Evolutionary conservation across 2,888 invertebrate species (phyloP).

Genomic region (Geophilus truncorum): DNA sequence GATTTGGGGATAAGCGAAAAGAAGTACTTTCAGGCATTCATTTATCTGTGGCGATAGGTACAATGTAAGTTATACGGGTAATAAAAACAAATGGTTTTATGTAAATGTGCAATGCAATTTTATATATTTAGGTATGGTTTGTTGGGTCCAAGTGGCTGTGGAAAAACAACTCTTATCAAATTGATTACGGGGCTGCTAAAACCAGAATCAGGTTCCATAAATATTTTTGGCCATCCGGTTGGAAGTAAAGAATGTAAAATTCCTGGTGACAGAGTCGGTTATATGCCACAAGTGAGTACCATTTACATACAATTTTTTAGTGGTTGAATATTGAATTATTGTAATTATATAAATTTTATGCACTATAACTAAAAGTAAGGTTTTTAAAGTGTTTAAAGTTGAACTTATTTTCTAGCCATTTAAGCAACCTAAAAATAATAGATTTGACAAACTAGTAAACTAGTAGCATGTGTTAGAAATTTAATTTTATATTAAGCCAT

Average conservation of each 20-base stretch:
- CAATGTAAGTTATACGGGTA: constrained; percentile 96
- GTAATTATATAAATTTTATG: too few relatives aligned
- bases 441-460: too few relatives aligned
- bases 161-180: constrained; percentile 89
- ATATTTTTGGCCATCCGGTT: constrained; percentile 83
- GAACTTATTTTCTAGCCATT: too few relatives aligned
- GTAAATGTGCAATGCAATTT: neutral
- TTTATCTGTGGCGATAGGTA: constrained; percentile 90
- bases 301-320: too few relatives aligned
- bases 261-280: constrained; percentile 91
- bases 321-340: too few relatives aligned
- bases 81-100: constrained; percentile 27
- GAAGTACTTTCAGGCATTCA: constrained; percentile 81
- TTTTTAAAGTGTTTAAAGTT: too few relatives aligned
- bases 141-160: constrained; percentile 90
- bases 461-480: too few relatives aligned
- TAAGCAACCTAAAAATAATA: too few relatives aligned
- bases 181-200: constrained; percentile 85
- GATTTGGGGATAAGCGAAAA: constrained; percentile 77
- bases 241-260: constrained; percentile 83
- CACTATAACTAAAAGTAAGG: too few relatives aligned
- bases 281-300: constrained; percentile 75
- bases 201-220: constrained; percentile 79
- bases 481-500: too few relatives aligned
- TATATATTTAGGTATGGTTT: constrained; percentile 73